Evolutionary conservation across 2,888 invertebrate genomes (phyloP).

Genomic region (Sphaeridia pumilis): DNA sequence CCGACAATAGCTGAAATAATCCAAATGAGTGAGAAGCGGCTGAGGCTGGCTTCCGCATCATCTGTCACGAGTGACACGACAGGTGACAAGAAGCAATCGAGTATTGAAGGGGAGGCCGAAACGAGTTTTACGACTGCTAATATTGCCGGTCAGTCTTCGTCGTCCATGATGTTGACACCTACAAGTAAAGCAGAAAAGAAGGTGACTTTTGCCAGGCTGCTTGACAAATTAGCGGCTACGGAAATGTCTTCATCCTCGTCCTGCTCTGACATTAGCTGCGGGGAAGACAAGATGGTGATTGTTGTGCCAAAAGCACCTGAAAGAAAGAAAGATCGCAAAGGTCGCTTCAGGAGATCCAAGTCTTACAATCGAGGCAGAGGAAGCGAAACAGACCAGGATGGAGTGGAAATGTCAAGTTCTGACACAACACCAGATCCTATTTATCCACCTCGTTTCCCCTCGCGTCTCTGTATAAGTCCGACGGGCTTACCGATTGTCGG

Average conservation of each 20-base stretch:
- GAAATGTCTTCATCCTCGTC: conserved; percentile 46
- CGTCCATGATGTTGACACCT: conserved; percentile 18
- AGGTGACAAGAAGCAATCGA: conserved; percentile 14
- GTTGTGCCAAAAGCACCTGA: conserved; percentile 17
- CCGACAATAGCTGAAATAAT: conserved; percentile 61
- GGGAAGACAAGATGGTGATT: conserved; percentile 34
- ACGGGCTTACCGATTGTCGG: conserved; percentile 25
- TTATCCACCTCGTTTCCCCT: conserved; percentile 38
- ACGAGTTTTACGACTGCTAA: conserved; percentile 25
- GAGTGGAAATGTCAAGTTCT: conserved; percentile 53
- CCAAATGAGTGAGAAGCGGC: conserved; percentile 55
- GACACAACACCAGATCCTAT: conserved; percentile 39
- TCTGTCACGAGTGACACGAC: conserved; percentile 23
- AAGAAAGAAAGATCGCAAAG: conserved; percentile 33
- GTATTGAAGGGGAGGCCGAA: conserved; percentile 22
- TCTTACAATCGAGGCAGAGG: conserved; percentile 65
- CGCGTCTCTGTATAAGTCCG: conserved; percentile 40
- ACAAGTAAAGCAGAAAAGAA: conserved; percentile 34
- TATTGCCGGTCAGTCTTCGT: conserved; percentile 1
- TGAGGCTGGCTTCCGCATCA: conserved; percentile 33
- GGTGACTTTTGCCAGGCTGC: conserved; percentile 40
- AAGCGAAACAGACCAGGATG: conserved; percentile 40
- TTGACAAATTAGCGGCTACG: conserved; percentile 33
- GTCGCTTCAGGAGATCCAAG: conserved; percentile 40
- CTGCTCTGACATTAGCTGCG: conserved; percentile 39